Conservation (phyloP, 53 echinoderm and acorn worm species). For the Astropecten irregularis region DNA sequence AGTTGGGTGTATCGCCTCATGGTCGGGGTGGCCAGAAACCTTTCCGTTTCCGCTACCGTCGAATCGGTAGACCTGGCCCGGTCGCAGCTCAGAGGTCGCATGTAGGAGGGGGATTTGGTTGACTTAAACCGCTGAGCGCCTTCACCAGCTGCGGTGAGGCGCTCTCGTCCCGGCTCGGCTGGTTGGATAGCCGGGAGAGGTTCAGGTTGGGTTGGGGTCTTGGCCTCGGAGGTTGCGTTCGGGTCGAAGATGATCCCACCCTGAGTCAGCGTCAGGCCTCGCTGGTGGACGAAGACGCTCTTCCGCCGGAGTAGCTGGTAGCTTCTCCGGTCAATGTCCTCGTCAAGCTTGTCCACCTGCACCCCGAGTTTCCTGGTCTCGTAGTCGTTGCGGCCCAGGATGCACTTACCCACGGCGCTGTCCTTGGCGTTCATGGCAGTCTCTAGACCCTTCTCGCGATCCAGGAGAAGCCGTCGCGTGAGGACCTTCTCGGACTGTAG, state of each 20-base stretch:
- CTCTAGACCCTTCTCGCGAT: slow-evolving; percentile 75
- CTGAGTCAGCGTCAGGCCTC: slow-evolving; percentile 40
- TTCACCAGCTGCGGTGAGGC: not conserved
- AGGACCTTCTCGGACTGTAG: slow-evolving; percentile 43
- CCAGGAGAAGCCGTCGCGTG: slow-evolving; percentile 67
- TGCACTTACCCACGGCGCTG: slow-evolving; percentile 90
- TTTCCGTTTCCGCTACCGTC: slow-evolving; percentile 73
- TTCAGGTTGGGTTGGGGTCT: not conserved
- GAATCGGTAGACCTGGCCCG: slow-evolving; percentile 73
- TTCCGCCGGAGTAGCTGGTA: slow-evolving; percentile 70
- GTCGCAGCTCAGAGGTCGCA: slow-evolving; percentile 83
- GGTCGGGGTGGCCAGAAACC: slow-evolving; percentile 70
- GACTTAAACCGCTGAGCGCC: not conserved
- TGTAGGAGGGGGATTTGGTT: slow-evolving; percentile 74
- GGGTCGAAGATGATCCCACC: slow-evolving; percentile 33
- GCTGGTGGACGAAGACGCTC: slow-evolving; percentile 73
- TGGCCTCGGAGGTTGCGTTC: not conserved
- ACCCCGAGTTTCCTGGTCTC: slow-evolving; percentile 65
- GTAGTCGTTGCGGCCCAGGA: slow-evolving; percentile 84
- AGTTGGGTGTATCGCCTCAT: slow-evolving; percentile 54
- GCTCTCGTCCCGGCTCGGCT: not conserved
- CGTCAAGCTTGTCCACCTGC: slow-evolving; percentile 62
- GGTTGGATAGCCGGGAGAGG: slow-evolving; percentile 50
- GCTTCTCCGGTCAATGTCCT: slow-evolving; percentile 65
- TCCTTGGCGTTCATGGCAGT: slow-evolving; percentile 82